Base-by-base conservation (phyloP, 2,113 vertebrate species). In the Phyllostomus discolor region DNA sequence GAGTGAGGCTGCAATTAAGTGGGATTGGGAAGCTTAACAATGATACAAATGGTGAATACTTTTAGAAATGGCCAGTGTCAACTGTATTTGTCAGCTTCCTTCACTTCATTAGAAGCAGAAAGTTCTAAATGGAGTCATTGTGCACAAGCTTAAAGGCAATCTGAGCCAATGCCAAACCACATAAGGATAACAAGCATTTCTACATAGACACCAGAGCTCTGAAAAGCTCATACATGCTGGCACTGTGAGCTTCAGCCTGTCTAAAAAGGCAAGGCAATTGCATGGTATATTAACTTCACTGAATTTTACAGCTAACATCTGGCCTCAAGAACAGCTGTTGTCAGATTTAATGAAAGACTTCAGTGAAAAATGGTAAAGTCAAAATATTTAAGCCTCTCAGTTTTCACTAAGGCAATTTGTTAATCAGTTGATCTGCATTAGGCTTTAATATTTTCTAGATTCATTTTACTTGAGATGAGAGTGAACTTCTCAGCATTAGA, bases 221-320 rank as follows among this genome's bases (percentile, higher is more conserved):
- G 95, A 54, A 93, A 97, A 97, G 91, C 92, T 97, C 96, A 98
- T 35, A 59, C 48, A 96, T 9, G 31, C 54, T 97, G 97, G 89
- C 93, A 14, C 62, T 85, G 76, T 28, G 50, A 79, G 92, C 87
- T 93, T 96, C 97, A 96, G 88, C 35, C 85, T 46, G 76, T 96
- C 75, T 73, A 69, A 96, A 97, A 97, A 97, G 73, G 92, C 38
- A 75, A 52, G 79, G 92, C 85, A 28, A 81, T 82, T 97, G 97
- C 96, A 97, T 75, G 95, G 35, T 82, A 97, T 98, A 98, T 98
- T 98, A 98, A 98, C 97, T 95, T 97, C 92, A 90, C 97, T 97
- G 96, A 92, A 82, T 97, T 98, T 98, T 98, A 98, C 95, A 98
- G 97, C 90, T 97, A 97, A 98, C 98, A 98, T 98, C 98, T 98